These are phyloP conservation scores for Epinephelus lanceolatus DNA, from an alignment of 2,113 vertebrate genomes.

Conservation along the genomic window DNA sequence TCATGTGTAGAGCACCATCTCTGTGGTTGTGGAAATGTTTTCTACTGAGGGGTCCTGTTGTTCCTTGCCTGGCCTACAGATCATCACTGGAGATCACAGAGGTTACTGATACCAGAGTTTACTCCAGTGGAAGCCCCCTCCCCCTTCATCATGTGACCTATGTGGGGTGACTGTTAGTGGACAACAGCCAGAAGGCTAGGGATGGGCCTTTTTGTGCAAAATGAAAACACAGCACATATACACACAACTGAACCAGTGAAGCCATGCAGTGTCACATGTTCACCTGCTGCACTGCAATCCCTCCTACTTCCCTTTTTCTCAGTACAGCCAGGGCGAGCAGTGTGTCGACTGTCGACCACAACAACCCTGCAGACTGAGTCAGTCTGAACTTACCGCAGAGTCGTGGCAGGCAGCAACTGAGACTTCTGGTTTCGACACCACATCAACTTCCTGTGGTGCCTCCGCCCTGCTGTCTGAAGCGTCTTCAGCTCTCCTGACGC, in stretches of 20 bases:
- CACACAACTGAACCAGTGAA: constrained; percentile 27
- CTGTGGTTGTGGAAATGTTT: constrained; percentile 46
- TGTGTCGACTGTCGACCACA: constrained; percentile 47
- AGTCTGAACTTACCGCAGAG: constrained; percentile 44
- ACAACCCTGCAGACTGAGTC: constrained; percentile 50
- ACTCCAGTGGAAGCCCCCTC: constrained; percentile 31
- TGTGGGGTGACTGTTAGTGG: constrained; percentile 66
- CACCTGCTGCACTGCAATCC: constrained; percentile 26
- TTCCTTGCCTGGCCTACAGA: constrained; percentile 42
- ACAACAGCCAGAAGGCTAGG: constrained; percentile 53
- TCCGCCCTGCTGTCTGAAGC: constrained; percentile 48
- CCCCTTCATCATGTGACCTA: constrained; percentile 58
- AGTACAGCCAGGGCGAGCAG: constrained; percentile 23
- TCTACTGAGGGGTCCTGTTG: constrained; percentile 40
- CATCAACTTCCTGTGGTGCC: constrained; percentile 59
- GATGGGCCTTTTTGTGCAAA: constrained; percentile 50
- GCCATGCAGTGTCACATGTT: constrained; percentile 45
- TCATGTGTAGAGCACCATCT: not conserved
- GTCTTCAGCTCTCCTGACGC: constrained; percentile 5
- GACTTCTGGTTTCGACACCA: constrained; percentile 68
- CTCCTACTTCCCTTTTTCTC: constrained; percentile 61
- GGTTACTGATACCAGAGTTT: constrained; percentile 77
- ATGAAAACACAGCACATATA: constrained; percentile 49
- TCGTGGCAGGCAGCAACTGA: constrained; percentile 22
- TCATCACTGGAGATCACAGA: constrained; percentile 69